Percentiles rank a stretch among this genome's conserved stretches.
phyloP scores from a whole-genome alignment of 2,888 invertebrate genomes.

The Brachypalpus laphriformis region DNA sequence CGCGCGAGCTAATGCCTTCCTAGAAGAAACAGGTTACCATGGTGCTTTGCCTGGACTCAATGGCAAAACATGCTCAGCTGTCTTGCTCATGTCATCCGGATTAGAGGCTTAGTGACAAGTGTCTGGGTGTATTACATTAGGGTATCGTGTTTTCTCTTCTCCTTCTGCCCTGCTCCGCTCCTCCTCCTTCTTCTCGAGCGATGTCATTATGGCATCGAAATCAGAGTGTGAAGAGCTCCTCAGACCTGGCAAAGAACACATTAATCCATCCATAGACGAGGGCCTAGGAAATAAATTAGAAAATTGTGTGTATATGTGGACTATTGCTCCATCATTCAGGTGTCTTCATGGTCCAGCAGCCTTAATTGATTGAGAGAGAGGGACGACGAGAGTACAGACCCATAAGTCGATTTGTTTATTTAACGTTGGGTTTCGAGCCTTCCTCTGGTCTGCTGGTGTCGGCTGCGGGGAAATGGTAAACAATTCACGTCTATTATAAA shows the following conservation, averaged over 20 bases:
- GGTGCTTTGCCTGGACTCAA: slow-evolving; percentile 53
- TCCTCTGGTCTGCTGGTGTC: background rate
- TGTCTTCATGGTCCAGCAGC: slow-evolving; percentile 26
- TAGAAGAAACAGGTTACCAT: slow-evolving; percentile 66
- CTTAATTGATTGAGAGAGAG: slow-evolving; percentile 46
- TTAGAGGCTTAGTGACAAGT: slow-evolving; percentile 74
- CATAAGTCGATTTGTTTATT: slow-evolving; percentile 56
- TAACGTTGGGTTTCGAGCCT: too few relatives aligned
- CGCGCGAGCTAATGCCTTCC: background rate
- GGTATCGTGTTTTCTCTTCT: slow-evolving; percentile 64
- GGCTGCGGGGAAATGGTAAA: slow-evolving; percentile 45
- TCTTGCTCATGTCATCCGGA: slow-evolving; percentile 74
- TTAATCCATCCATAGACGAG: slow-evolving; percentile 61
- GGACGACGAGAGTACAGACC: background rate
- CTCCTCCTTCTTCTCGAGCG: too few relatives aligned
- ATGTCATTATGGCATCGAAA: slow-evolving; percentile 18
- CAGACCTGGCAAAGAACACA: slow-evolving; percentile 46
- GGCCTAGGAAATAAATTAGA: slow-evolving; percentile 65
- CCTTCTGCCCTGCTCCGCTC: background rate
- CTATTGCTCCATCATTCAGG: slow-evolving; percentile 67
- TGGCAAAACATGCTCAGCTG: slow-evolving; percentile 73
- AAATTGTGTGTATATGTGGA: slow-evolving; percentile 51
- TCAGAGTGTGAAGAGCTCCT: slow-evolving; percentile 64
- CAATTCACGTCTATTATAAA: slow-evolving; percentile 73
- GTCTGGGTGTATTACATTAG: slow-evolving; percentile 74